Percentiles rank a stretch among this genome's conserved stretches.
These are phyloP conservation scores for Coptodon bakossiorum DNA, from an alignment of 2,113 vertebrate species.

Conservation along the genomic window DNA sequence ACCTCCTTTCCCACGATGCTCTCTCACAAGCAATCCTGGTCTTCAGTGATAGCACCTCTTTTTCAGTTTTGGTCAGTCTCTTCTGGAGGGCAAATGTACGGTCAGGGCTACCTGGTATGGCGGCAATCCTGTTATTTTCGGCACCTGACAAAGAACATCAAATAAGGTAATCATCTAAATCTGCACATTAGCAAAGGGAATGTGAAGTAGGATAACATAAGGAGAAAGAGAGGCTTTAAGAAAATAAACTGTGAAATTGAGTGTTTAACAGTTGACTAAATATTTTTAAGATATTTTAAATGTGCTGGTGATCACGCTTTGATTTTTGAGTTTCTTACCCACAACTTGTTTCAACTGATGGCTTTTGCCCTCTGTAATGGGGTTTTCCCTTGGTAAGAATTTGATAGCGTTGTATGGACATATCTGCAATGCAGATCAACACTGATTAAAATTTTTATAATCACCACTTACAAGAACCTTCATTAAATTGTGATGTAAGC, in stretches of 20 bases:
- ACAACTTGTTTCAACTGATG: not conserved
- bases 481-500: not conserved
- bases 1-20: constrained; percentile 76
- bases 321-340: constrained; percentile 24
- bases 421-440: constrained; percentile 46
- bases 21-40: constrained; percentile 72
- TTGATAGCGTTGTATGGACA: constrained; percentile 64
- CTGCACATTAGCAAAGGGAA: not conserved
- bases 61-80: constrained; percentile 72
- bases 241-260: not conserved
- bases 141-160: not conserved
- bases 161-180: not conserved
- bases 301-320: not conserved
- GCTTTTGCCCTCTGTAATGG: not conserved
- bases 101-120: constrained; percentile 40
- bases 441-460: not conserved
- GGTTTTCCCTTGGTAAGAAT: constrained; percentile 36
- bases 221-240: not conserved
- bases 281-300: not conserved
- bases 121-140: constrained; percentile 8
- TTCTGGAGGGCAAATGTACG: constrained; percentile 36
- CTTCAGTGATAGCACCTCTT: constrained; percentile 71
- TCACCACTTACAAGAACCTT: not conserved
- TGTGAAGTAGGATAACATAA: not conserved
- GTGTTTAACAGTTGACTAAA: not conserved